A percentile compares a stretch with the other conserved stretches of the same genome.
These are phyloP conservation scores for Tinamus guttatus DNA, from an alignment of 2,113 vertebrate species.

Conservation along the genomic window DNA sequence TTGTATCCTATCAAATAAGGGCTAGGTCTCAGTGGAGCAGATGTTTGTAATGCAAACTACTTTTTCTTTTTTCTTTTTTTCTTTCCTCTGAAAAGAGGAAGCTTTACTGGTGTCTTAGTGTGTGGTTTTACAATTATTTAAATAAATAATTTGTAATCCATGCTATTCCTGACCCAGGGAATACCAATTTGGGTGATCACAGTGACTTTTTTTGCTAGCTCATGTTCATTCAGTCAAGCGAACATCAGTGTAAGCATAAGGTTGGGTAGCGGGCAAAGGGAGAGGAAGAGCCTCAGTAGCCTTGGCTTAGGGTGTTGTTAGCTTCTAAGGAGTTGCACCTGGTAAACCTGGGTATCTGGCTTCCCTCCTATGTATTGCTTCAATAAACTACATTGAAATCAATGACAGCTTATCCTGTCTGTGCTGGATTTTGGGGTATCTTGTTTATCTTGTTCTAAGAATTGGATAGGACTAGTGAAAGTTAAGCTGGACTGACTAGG, in stretches of 20 bases:
- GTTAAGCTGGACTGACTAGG: not conserved
- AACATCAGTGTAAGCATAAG: not conserved
- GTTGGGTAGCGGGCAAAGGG: not conserved
- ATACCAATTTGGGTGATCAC: not conserved
- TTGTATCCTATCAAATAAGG: slow-evolving; percentile 23
- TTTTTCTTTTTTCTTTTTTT: not conserved
- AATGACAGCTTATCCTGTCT: not conserved
- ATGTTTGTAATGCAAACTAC: not conserved
- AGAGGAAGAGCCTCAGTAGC: not conserved
- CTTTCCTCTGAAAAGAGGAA: not conserved
- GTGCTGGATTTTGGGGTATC: not conserved
- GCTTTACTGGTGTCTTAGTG: not conserved
- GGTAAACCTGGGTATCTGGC: not conserved
- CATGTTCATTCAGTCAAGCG: not conserved
- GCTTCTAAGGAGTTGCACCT: not conserved
- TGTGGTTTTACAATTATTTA: not conserved
- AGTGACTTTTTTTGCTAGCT: not conserved
- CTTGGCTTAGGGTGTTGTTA: not conserved
- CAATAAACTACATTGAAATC: not conserved
- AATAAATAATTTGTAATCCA: not conserved
- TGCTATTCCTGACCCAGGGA: not conserved
- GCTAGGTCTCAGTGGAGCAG: not conserved
- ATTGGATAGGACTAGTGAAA: not conserved
- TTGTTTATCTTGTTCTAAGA: not conserved
- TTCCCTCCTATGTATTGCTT: not conserved